Conservation (phyloP, 1,140 invertebrate genomes). For the Gonioctena quinquepunctata region DNA sequence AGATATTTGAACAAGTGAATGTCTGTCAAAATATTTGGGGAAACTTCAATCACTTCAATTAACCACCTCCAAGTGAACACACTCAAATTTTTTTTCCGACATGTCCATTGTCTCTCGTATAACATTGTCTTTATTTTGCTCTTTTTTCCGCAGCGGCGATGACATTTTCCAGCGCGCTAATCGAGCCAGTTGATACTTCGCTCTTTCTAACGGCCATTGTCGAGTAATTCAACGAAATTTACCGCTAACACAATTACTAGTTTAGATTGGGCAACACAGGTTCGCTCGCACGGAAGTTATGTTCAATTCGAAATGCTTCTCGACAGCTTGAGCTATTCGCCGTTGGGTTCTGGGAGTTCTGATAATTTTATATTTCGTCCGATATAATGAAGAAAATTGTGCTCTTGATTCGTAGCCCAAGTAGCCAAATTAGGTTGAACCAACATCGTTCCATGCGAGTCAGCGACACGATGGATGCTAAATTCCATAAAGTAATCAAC, state of each 20-base stretch:
- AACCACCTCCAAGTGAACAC: background rate
- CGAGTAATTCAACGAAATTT: constrained; percentile 45
- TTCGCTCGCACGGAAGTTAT: constrained; percentile 47
- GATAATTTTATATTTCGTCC: background rate
- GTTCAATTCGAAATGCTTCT: constrained; percentile 45
- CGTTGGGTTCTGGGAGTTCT: background rate
- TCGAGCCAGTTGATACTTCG: constrained; percentile 16
- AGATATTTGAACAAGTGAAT: too few species aligned
- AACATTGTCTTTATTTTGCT: background rate
- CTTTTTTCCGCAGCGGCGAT: constrained; percentile 4
- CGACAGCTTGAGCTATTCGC: constrained; percentile 44
- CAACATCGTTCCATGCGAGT: too few species aligned
- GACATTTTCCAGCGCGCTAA: constrained; percentile 22
- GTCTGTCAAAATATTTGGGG: too few species aligned
- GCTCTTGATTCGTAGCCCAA: too few species aligned
- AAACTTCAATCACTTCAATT: background rate
- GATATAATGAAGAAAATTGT: background rate
- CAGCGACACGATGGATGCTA: too few species aligned
- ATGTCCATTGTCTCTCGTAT: background rate
- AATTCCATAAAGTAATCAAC: too few species aligned
- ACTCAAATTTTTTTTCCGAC: background rate
- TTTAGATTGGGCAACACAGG: constrained; percentile 49
- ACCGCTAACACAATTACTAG: constrained; percentile 51
- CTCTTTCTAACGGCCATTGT: constrained; percentile 31
- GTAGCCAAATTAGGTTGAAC: too few species aligned